Percentiles rank a stretch among this genome's conserved stretches.
These are phyloP conservation scores for Pygoscelis antarcticus DNA, from an alignment of 2,113 vertebrate genomes.

Conservation along the genomic window DNA sequence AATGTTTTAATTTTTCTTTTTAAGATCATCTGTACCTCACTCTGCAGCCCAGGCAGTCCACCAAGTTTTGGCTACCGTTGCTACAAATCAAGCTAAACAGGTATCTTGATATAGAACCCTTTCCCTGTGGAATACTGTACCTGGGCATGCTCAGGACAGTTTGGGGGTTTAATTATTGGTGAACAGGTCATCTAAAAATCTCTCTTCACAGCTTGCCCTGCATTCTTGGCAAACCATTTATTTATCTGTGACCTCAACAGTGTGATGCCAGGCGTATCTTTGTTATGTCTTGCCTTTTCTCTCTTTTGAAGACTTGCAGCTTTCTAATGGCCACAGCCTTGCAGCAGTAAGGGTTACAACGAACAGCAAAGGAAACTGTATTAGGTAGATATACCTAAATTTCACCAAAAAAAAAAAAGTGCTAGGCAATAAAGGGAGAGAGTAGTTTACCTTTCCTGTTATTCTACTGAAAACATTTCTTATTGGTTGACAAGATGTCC, in stretches of 20 bases:
- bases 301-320: neutral
- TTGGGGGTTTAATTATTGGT: neutral
- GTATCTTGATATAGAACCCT: conserved; percentile 20
- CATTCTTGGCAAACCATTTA: neutral
- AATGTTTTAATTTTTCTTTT: neutral
- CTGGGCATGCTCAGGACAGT: neutral
- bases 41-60: conserved; percentile 78
- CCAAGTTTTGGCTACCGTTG: conserved; percentile 76
- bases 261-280: neutral
- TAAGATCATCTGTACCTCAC: conserved; percentile 78
- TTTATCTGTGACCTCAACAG: neutral
- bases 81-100: conserved; percentile 82
- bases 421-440: neutral
- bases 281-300: conserved; percentile 9
- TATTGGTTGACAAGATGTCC: neutral
- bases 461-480: neutral
- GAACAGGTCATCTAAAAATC: neutral
- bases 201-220: neutral
- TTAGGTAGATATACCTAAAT: neutral
- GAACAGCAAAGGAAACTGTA: neutral
- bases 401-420: neutral
- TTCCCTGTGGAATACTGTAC: neutral
- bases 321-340: neutral
- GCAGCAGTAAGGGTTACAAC: neutral
- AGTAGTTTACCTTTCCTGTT: neutral